phyloP scores from a whole-genome alignment of 2,797 vertebrate genomes.

The Rhinichthys osculus region DNA sequence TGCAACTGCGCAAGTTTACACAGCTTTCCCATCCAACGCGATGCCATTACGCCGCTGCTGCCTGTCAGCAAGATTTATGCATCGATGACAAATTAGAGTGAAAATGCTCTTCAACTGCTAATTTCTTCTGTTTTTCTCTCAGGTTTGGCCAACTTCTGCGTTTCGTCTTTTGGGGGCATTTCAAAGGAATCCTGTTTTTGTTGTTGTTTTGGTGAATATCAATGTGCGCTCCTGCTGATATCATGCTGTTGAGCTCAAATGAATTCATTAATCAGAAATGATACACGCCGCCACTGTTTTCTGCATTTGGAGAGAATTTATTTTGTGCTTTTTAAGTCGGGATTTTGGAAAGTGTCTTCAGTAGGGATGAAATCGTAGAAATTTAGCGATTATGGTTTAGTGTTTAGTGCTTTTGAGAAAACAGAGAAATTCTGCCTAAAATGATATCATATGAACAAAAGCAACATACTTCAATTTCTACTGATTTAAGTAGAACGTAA shows the following conservation, averaged over 20 bases:
- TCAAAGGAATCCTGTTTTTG: conserved; percentile 64
- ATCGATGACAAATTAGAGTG: conserved; percentile 99
- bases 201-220: conserved; percentile 62
- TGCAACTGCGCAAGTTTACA: conserved; percentile 99
- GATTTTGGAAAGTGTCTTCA: background rate
- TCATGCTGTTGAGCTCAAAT: conserved; percentile 66
- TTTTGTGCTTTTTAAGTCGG: background rate
- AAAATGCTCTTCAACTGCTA: conserved; percentile 80
- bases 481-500: background rate
- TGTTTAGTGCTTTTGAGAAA: background rate
- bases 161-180: conserved; percentile 78
- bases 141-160: conserved; percentile 79
- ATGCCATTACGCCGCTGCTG: conserved; percentile 97
- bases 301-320: conserved; percentile 26
- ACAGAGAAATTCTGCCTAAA: background rate
- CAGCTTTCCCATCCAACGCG: conserved; percentile 94
- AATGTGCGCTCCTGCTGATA: conserved; percentile 61
- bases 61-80: conserved; percentile 99
- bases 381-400: background rate
- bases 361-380: background rate
- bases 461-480: background rate
- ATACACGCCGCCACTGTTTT: conserved; percentile 49
- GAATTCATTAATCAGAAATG: conserved; percentile 64
- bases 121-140: conserved; percentile 65
- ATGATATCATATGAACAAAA: background rate